Percentiles rank a stretch among this genome's conserved stretches.
phyloP scores from a whole-genome alignment of 2,113 vertebrate species.

The Rattus rattus region DNA sequence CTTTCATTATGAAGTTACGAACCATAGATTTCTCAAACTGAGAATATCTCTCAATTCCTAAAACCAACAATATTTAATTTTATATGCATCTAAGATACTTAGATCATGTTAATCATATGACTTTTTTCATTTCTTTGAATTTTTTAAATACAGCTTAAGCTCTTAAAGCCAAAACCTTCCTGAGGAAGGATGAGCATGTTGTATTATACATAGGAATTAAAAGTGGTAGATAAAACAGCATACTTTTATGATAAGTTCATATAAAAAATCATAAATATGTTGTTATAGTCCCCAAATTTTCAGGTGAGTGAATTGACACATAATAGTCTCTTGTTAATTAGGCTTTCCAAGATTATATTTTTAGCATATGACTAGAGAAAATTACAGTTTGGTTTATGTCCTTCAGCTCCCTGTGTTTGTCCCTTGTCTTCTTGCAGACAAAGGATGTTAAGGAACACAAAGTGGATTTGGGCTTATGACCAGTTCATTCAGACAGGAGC shows the following conservation, averaged over 20 bases:
- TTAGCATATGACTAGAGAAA: not conserved
- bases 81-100: not conserved
- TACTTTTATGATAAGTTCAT: not conserved
- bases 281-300: not conserved
- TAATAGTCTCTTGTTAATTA: not conserved
- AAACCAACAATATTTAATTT: not conserved
- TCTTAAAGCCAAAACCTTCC: not conserved
- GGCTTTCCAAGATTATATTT: not conserved
- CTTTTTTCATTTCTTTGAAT: not conserved
- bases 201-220: not conserved
- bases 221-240: not conserved
- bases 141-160: not conserved
- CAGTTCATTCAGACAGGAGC: not conserved
- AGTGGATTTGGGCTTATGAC: not conserved
- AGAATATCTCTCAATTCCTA: not conserved
- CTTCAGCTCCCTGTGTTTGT: not conserved
- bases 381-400: not conserved
- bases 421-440: not conserved
- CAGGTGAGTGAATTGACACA: not conserved
- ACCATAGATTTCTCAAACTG: not conserved
- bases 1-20: not conserved
- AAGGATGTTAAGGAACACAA: not conserved
- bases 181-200: not conserved
- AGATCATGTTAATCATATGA: not conserved
- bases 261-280: not conserved